A percentile compares a stretch with the other conserved stretches of the same genome.
Evolutionary conservation across 2,888 invertebrate genomes (phyloP).

Genomic region (Lymantria dispar): DNA sequence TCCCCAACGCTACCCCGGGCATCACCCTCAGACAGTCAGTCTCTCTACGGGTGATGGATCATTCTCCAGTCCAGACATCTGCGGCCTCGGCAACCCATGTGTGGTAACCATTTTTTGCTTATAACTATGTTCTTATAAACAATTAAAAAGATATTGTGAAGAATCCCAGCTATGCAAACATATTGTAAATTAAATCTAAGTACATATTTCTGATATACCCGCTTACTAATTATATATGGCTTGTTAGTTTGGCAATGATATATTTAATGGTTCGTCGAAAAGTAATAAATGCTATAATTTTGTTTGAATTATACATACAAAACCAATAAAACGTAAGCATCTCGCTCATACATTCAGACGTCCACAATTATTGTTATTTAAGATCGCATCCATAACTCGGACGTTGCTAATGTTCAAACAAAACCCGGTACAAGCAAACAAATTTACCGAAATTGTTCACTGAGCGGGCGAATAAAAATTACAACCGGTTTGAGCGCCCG

Average conservation of each 20-base stretch:
- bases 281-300: conserved; percentile 34
- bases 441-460: conserved; percentile 76
- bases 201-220: conserved; percentile 14
- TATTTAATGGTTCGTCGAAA: conserved; percentile 15
- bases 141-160: no score
- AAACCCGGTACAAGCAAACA: conserved; percentile 72
- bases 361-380: conserved; percentile 63
- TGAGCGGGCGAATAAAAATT: conserved; percentile 63
- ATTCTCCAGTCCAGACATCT: no score
- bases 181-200: background rate
- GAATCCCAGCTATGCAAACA: background rate
- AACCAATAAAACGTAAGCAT: conserved; percentile 27
- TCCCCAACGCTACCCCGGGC: no score
- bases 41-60: no score
- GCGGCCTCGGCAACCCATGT: no score
- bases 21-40: no score
- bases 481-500: conserved; percentile 60
- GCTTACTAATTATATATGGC: conserved; percentile 25
- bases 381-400: conserved; percentile 61
- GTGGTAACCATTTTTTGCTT: no score
- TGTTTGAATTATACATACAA: conserved; percentile 16
- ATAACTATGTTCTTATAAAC: no score
- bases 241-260: conserved; percentile 23
- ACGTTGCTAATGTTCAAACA: conserved; percentile 66
- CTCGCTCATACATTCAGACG: conserved; percentile 33